Evolutionary conservation across 2,797 vertebrate genomes (phyloP).

Genomic region (Urophycis tenuis): DNA sequence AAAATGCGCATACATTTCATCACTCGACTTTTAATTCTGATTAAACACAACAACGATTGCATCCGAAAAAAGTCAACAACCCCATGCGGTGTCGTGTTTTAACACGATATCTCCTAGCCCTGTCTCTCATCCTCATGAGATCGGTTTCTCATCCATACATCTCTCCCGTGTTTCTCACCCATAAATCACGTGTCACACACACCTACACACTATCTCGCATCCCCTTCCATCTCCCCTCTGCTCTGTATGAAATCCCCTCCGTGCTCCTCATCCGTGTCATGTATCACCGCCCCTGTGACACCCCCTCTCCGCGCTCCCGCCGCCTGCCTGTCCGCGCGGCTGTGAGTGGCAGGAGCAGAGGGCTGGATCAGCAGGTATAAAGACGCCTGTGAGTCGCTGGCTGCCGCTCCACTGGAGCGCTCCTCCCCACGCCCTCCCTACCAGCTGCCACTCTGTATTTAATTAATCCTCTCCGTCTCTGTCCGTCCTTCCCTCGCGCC

Average conservation of each 20-base stretch:
- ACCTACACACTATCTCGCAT: too few species aligned
- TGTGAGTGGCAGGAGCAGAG: constrained; percentile 1
- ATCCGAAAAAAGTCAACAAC: not conserved
- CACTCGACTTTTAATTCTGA: too few species aligned
- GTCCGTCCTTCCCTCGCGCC: constrained; percentile 15
- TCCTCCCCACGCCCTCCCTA: not conserved
- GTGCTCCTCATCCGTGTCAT: not conserved
- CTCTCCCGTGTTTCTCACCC: too few species aligned
- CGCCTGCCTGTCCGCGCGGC: not conserved
- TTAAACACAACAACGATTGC: too few species aligned
- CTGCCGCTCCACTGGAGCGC: not conserved
- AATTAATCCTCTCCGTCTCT: not conserved
- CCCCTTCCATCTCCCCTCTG: not conserved
- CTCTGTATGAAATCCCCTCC: not conserved
- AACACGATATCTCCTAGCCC: not conserved
- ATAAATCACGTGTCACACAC: too few species aligned
- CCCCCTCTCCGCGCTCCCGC: not conserved
- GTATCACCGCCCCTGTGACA: not conserved
- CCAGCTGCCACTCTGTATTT: constrained; percentile 2
- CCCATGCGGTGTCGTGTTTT: too few species aligned
- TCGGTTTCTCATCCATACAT: not conserved
- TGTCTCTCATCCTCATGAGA: not conserved
- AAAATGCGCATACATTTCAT: too few species aligned
- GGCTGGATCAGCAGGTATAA: constrained; percentile 3
- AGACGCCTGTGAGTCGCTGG: not conserved